These are phyloP conservation scores for Colletes collaris DNA, from an alignment of 2,888 invertebrate species.

Conservation along the genomic window DNA sequence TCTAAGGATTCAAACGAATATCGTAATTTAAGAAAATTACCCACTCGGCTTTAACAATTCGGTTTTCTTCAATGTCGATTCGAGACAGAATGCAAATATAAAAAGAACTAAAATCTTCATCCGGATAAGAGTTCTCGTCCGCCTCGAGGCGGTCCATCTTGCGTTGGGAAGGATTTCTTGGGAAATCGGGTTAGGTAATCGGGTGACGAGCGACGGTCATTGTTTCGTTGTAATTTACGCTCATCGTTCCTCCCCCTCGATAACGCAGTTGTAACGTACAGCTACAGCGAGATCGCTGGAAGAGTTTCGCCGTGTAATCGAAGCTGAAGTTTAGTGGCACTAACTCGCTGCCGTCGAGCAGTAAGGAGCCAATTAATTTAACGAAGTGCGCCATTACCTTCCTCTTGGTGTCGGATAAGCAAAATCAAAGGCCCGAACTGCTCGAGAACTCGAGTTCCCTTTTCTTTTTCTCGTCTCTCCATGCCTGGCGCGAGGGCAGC, in stretches of 20 bases:
- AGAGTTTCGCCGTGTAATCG: conserved; percentile 66
- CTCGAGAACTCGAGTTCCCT: conserved; percentile 44
- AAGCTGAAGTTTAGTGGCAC: conserved; percentile 71
- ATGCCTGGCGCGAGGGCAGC: conserved; percentile 18
- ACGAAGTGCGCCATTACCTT: conserved; percentile 73
- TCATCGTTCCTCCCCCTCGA: conserved; percentile 1
- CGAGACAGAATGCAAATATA: no score
- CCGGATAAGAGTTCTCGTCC: no score
- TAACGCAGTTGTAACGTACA: conserved; percentile 45
- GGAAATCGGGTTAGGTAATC: neutral
- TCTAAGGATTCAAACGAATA: no score
- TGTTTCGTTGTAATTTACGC: conserved; percentile 23
- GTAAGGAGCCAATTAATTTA: conserved; percentile 73
- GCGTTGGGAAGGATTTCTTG: neutral
- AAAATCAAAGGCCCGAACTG: conserved; percentile 66
- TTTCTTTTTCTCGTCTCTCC: conserved; percentile 5
- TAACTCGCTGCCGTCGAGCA: conserved; percentile 64
- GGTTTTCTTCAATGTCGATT: no score
- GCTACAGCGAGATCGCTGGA: conserved; percentile 25
- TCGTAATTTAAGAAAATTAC: no score
- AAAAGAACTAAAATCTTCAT: no score
- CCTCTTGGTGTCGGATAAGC: conserved; percentile 69
- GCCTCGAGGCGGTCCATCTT: no score
- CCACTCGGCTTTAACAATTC: no score
- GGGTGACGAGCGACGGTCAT: conserved; percentile 1